Evolutionary conservation across 2,113 vertebrate species (phyloP).

Genomic region (Rhabdornis inornatus): DNA sequence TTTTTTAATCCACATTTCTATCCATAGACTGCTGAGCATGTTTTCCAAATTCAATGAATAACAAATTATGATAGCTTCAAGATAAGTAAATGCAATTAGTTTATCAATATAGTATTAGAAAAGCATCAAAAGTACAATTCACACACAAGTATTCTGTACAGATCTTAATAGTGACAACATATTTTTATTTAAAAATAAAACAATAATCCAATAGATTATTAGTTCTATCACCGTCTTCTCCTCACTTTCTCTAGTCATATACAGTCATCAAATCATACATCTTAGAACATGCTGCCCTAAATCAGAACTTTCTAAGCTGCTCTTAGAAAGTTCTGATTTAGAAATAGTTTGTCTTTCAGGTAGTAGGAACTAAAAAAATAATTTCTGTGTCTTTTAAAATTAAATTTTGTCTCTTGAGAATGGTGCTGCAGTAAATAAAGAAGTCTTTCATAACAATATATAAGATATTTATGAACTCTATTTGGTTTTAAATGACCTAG

Average conservation of each 20-base stretch:
- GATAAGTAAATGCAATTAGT: neutral
- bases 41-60: neutral
- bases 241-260: neutral
- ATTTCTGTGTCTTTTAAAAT: neutral
- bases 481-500: neutral
- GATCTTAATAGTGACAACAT: neutral
- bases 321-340: neutral
- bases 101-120: neutral
- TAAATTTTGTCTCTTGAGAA: neutral
- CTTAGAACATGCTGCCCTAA: neutral
- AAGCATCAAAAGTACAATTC: neutral
- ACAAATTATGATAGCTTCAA: neutral
- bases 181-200: neutral
- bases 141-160: neutral
- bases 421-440: neutral
- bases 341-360: neutral
- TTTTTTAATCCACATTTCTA: neutral
- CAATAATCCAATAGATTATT: neutral
- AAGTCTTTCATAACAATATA: neutral
- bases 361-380: neutral
- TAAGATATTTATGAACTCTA: neutral
- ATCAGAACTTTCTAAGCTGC: no score
- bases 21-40: neutral
- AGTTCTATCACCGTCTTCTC: neutral
- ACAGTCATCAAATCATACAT: neutral